Base-by-base conservation (phyloP, 2,797 vertebrate species). In the Meda fulgida region DNA sequence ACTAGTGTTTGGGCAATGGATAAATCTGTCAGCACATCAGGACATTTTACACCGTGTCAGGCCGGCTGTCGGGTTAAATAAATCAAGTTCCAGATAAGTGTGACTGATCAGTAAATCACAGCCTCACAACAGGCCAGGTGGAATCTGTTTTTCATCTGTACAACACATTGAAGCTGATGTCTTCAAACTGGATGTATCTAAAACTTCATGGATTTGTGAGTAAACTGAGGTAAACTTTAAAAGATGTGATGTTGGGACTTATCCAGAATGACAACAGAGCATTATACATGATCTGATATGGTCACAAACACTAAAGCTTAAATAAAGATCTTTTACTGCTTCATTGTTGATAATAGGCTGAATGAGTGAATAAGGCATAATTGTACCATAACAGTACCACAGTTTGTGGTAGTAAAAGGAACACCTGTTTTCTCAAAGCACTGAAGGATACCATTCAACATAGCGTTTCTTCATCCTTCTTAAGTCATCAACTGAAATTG, bases 311-410 rank as follows among this genome's bases (percentile, higher is more conserved):
- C 26, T 19, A 78, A 43, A 78, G 78, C 71, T 13, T 31, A 73
- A 84, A 67, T 80, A 76, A 79, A 55, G 67, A 79, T 31, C 69
- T 21, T 86, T 29, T 51, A 79, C 40, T 10, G 3, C 46, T 16
- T 71, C 69, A 48, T 53, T 69, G 53, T 58, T 84, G 43, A 51
- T 60, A 72, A 82, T 46, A 79, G 82, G 71, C 67, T 51, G 60
- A 51, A 77, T 60, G 79, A 81, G 53, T 87, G 85, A 89, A 89
- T 88, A 69, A 85, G 55, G 46, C 72, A 84, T 89, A 87, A 89
- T 86, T 89, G 88, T 85, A 85, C 85, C 84, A 87, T 88, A 88
- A 70, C 88, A 69, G 13, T 34, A 71, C 65, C 31, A 84, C 51
- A 84, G 80, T 69, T 65, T 13, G 18, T 84, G 75, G 31, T 26